These are phyloP conservation scores for Nasua narica DNA, from an alignment of 2,797 vertebrate species.

Conservation along the genomic window DNA sequence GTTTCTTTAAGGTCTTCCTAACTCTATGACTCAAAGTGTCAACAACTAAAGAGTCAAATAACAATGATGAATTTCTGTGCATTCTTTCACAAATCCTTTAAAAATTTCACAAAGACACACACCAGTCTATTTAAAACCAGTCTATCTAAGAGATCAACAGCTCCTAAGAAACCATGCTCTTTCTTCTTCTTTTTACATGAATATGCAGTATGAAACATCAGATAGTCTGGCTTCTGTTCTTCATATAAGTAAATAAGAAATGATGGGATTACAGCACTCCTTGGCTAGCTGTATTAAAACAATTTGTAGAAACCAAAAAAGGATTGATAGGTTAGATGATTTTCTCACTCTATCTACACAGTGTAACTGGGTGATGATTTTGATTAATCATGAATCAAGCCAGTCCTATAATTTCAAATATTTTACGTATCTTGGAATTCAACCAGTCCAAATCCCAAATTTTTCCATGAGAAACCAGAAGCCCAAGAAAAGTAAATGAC, in stretches of 20 bases:
- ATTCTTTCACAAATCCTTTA: constrained; percentile 11
- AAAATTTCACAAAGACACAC: constrained; percentile 12
- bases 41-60: not conserved
- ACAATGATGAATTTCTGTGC: not conserved
- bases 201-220: not conserved
- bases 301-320: not conserved
- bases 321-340: not conserved
- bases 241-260: not conserved
- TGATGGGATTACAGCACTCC: not conserved
- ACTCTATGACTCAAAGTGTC: not conserved
- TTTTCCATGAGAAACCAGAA: not conserved
- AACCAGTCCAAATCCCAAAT: not conserved
- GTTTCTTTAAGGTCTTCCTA: not conserved
- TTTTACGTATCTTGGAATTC: not conserved
- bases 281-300: not conserved
- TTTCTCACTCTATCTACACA: not conserved
- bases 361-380: not conserved
- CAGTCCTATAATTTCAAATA: not conserved
- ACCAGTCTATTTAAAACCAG: not conserved
- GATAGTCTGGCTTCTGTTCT: not conserved
- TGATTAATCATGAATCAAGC: not conserved
- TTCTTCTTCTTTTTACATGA: not conserved
- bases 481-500: not conserved
- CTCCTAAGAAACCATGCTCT: not conserved
- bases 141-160: not conserved